Evolutionary conservation across 2,113 vertebrate species (phyloP), one percentile per base, ranked within the genome.

Genomic region (Rhinogobius similis): DNA sequence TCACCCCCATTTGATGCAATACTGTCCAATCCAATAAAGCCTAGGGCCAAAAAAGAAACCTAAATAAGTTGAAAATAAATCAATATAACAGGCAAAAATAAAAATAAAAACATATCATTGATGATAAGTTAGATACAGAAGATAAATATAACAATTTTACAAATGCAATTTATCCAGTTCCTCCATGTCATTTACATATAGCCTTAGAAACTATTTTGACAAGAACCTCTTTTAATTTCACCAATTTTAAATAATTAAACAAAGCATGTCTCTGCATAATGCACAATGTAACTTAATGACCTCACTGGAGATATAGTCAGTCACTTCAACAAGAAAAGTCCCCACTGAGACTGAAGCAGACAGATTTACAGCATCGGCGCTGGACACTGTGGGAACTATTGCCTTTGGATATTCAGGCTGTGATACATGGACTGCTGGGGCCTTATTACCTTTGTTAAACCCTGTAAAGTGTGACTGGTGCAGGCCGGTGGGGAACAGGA

Each of bases 381-480:
- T 72, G 63, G 76, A 71, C 39, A 82, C 48, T 72, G 83, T 63
- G 79, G 73, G 76, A 75, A 7, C 69, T 81, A 73, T 69, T 32
- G 68, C 72, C 83, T 44, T 14, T 5, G 20, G 76, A 71, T 73
- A 48, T 70, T 64, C 24, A 14, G 63, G 55, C 78, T 64, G 70
- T 78, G 63, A 82, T 85, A 70, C 75, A 71, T 66, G 38, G 41
- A 70, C 76, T 72, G 70, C 70, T 32, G 72, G 74, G 65, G 67
- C 73, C 71, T 58, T 67, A 65, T 75, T 82, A 82, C 76, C 74
- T 74, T 79, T 70, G 67, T 63, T 71, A 70, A 13, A 79, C 48
- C 36, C 81, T 76, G 63, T 80, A 85, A 79, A 82, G 77, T 77
- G 77, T 79, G 77, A 73, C 68, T 36, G 67, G 74, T 68, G 62